Evolutionary conservation across 35 echinoderm and acorn worm genomes (phyloP).

Genomic region (Holothuria glaberrima): DNA sequence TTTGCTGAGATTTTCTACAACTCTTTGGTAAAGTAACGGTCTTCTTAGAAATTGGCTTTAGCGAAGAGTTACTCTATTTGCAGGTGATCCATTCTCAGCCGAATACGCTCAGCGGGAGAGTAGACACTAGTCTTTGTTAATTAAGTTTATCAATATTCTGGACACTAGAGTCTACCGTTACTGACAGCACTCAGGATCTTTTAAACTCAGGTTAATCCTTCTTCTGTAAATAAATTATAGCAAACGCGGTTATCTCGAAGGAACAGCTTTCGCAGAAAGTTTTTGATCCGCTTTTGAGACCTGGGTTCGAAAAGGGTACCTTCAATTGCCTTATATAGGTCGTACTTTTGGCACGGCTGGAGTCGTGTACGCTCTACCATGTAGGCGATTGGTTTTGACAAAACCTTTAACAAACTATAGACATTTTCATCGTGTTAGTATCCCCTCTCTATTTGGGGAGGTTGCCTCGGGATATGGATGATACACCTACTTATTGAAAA

Average conservation of each 20-base stretch:
- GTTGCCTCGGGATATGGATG: too few relatives aligned
- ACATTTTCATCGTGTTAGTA: too few relatives aligned
- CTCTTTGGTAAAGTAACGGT: neutral
- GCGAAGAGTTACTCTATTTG: conserved; percentile 13
- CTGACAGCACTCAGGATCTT: neutral
- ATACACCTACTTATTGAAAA: too few relatives aligned
- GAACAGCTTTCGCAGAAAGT: conserved; percentile 38
- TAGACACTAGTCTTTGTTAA: neutral
- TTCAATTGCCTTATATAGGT: conserved; percentile 26
- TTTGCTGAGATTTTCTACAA: neutral
- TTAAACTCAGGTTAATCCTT: neutral
- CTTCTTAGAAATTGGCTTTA: neutral
- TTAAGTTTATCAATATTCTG: neutral
- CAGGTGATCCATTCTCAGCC: neutral
- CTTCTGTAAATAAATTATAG: neutral
- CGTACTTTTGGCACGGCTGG: conserved; percentile 19
- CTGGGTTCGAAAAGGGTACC: neutral
- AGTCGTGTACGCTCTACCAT: conserved; percentile 33
- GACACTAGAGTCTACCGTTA: neutral
- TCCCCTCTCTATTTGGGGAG: too few relatives aligned
- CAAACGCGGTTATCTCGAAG: neutral
- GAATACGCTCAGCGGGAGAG: conserved; percentile 40
- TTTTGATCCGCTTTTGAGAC: neutral
- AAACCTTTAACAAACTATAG: too few relatives aligned
- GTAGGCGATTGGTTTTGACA: neutral